A percentile compares a stretch with the other conserved stretches of the same genome.
Evolutionary conservation across 2,888 invertebrate species (phyloP).

Genomic region (Diadegma fenestrale): DNA sequence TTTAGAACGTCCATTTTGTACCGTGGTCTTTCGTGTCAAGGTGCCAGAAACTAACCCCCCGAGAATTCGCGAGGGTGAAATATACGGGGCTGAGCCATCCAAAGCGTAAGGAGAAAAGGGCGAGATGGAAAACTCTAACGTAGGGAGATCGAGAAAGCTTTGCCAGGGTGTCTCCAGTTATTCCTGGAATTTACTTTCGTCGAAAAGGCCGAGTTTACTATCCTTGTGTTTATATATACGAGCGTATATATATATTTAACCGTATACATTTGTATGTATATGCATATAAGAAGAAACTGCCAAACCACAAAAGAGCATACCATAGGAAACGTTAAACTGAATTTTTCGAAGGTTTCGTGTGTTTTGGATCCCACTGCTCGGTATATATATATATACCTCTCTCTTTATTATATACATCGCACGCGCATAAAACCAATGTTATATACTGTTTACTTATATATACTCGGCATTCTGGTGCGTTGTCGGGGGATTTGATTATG

Average conservation of each 20-base stretch:
- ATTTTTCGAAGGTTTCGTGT: slow-evolving; percentile 81
- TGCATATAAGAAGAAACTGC: slow-evolving; percentile 29
- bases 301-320: slow-evolving; percentile 44
- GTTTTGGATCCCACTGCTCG: slow-evolving; percentile 73
- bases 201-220: slow-evolving; percentile 54
- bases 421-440: slow-evolving; percentile 53
- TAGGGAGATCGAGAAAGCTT: slow-evolving; percentile 46
- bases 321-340: slow-evolving; percentile 70
- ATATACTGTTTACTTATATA: slow-evolving; percentile 36
- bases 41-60: slow-evolving; percentile 57
- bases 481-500: slow-evolving; percentile 83
- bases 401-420: slow-evolving; percentile 29
- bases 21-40: slow-evolving; percentile 20
- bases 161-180: slow-evolving; percentile 72
- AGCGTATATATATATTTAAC: not conserved
- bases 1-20: slow-evolving; percentile 45
- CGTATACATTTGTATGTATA: not conserved
- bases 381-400: slow-evolving; percentile 40
- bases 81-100: slow-evolving; percentile 26
- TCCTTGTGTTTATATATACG: not conserved
- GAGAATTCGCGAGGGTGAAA: slow-evolving; percentile 68
- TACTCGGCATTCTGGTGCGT: slow-evolving; percentile 78
- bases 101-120: slow-evolving; percentile 33
- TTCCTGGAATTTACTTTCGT: slow-evolving; percentile 78
- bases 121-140: slow-evolving; percentile 49